phyloP scores from a whole-genome alignment of 2,888 invertebrate species.

The Apamea anceps region DNA sequence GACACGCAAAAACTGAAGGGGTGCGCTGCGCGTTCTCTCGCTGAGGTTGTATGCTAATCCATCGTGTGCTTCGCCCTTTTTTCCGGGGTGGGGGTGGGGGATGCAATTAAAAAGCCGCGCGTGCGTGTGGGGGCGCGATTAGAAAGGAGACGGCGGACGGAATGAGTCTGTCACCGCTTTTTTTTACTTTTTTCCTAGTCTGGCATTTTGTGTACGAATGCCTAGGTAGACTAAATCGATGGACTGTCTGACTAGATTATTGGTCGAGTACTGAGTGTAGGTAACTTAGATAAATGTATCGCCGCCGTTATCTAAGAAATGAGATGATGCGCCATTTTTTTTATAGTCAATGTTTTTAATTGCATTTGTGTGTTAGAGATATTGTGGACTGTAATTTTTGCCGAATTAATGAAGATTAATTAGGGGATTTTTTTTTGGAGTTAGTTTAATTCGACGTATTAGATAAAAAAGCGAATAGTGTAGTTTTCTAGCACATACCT shows the following conservation, averaged over 20 bases:
- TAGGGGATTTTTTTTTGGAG: background rate
- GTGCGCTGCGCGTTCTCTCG: slow-evolving; percentile 83
- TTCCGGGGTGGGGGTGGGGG: slow-evolving; percentile 85
- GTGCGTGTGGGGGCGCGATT: slow-evolving; percentile 90
- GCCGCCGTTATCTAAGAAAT: slow-evolving; percentile 60
- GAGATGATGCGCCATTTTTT: slow-evolving; percentile 65
- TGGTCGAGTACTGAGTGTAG: slow-evolving; percentile 56
- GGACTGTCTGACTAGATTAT: slow-evolving; percentile 65
- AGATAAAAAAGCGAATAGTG: background rate
- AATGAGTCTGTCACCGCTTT: slow-evolving; percentile 87
- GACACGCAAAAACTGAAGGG: slow-evolving; percentile 88
- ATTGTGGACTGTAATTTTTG: slow-evolving; percentile 6
- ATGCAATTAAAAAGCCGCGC: slow-evolving; percentile 90
- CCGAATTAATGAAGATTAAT: slow-evolving; percentile 29
- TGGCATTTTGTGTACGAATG: slow-evolving; percentile 75
- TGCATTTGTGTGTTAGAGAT: slow-evolving; percentile 51
- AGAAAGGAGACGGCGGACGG: slow-evolving; percentile 88
- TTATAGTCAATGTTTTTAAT: slow-evolving; percentile 51
- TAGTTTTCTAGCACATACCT: background rate
- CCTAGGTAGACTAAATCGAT: slow-evolving; percentile 68
- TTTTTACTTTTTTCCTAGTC: slow-evolving; percentile 89
- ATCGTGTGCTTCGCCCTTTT: slow-evolving; percentile 88
- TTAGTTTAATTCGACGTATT: background rate
- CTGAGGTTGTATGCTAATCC: slow-evolving; percentile 90
- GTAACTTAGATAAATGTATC: slow-evolving; percentile 63